These are phyloP conservation scores for Lethocerus indicus DNA, from an alignment of 1,140 invertebrate species.

Conservation along the genomic window DNA sequence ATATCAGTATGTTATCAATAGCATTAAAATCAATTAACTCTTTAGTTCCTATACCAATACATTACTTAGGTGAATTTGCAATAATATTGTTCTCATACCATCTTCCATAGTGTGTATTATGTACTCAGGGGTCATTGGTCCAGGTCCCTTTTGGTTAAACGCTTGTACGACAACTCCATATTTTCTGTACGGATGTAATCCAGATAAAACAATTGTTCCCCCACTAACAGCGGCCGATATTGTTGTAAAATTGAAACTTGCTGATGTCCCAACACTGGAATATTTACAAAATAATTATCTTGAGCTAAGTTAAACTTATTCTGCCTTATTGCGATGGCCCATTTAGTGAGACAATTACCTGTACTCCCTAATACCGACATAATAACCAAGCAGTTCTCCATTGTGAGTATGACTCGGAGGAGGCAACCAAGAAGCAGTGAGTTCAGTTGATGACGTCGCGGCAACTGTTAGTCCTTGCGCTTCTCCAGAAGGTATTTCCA, in stretches of 20 bases:
- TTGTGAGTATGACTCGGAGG: slow-evolving; percentile 28
- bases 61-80: too few species aligned
- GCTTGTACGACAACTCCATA: slow-evolving; percentile 37
- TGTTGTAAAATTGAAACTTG: slow-evolving; percentile 19
- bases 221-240: slow-evolving; percentile 10
- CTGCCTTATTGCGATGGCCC: too few species aligned
- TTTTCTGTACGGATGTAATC: slow-evolving; percentile 17
- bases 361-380: slow-evolving; percentile 24
- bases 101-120: slow-evolving; percentile 34
- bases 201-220: slow-evolving; percentile 9
- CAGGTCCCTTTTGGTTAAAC: slow-evolving; percentile 37
- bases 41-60: too few species aligned
- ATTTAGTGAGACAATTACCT: slow-evolving; percentile 4
- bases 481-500: slow-evolving; percentile 34
- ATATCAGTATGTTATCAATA: background rate
- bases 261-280: slow-evolving; percentile 8
- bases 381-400: slow-evolving; percentile 36
- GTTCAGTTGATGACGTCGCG: slow-evolving; percentile 26
- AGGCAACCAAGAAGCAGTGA: slow-evolving; percentile 22
- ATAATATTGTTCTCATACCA: slow-evolving; percentile 27
- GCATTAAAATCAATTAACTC: too few species aligned
- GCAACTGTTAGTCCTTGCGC: slow-evolving; percentile 29
- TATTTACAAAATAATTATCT: background rate
- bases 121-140: slow-evolving; percentile 29
- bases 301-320: too few species aligned